Evolutionary conservation across 1,140 invertebrate species (phyloP), one percentile per base, ranked within the genome.

Genomic region (Leptonema lineaticorne): DNA sequence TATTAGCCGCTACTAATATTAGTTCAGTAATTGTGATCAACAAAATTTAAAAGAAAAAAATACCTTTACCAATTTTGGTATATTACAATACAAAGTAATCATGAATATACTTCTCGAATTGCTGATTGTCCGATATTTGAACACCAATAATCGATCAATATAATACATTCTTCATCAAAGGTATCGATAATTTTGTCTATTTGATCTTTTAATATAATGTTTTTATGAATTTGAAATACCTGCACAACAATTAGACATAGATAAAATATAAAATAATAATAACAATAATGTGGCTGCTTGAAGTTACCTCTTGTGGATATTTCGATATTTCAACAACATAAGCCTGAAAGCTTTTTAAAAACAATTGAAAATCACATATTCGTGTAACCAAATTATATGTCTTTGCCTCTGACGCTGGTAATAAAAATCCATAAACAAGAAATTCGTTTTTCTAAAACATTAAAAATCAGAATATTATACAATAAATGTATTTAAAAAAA

Each of bases 381-480:
- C 88, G 85, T 18, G 89, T 87, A 14, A 92, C 87, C 14, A 94
- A 80, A 2, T 91, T 91, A 69, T 84, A 84, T 29, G 83, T 81
- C 46, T 87, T 75, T 14, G 90, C 91, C 76, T 92, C 89, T 33
- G 83, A 83, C 0, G 90, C 89, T 4, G 88, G 90, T 71, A 93
- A 75, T 60, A 83, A 86, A 57, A 87, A 84, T 16, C 88, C 87
- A 24, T 87, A 86, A 73, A 90, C 84, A 7, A 92, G 75, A 74
- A 92, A 78, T 73, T 90, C 88, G 63, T 62, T 45, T 27, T 46
- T 69, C 71, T 73, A 48, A 18, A 69, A 64, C 14, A 50, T 41
- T n/a, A n/a, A n/a, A n/a, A n/a, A n/a, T n/a, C n/a, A n/a, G n/a
- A n/a, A n/a, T n/a, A n/a, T n/a, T n/a, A n/a, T n/a, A n/a, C n/a